These are phyloP conservation scores for Paralvinella palmiformis DNA, from an alignment of 1,140 invertebrate species.

Conservation along the genomic window DNA sequence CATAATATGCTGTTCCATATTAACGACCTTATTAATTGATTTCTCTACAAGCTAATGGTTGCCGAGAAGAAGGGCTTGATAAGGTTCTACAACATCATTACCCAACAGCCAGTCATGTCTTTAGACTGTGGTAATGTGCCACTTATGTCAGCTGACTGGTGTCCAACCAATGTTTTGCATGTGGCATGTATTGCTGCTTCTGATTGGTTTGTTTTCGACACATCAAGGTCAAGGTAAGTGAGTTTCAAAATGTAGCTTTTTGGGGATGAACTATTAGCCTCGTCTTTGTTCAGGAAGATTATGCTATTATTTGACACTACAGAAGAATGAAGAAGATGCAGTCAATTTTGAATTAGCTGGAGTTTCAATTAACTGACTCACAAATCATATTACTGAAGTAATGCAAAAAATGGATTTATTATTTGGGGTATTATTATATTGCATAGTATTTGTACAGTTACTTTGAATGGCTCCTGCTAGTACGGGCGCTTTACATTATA, in stretches of 20 bases:
- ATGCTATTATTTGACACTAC: no score
- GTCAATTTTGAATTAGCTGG: no score
- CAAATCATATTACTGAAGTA: no score
- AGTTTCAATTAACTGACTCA: no score
- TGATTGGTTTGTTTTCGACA: conserved; percentile 46
- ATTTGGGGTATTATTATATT: no score
- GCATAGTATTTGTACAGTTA: no score
- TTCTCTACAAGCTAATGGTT: conserved; percentile 56
- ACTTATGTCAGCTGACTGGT: conserved; percentile 66
- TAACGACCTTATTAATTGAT: background rate
- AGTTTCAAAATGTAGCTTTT: background rate
- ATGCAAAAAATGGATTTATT: no score
- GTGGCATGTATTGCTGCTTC: conserved; percentile 53
- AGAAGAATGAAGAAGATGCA: no score
- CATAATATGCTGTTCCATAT: background rate
- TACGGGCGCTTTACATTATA: no score
- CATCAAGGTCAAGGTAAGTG: conserved; percentile 44
- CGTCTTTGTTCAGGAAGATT: no score
- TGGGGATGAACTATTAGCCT: background rate
- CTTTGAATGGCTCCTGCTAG: no score
- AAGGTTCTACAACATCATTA: conserved; percentile 65
- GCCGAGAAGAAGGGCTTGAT: conserved; percentile 69
- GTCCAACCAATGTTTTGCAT: conserved; percentile 55
- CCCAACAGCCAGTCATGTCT: conserved; percentile 64
- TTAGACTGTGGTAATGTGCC: conserved; percentile 61